These are phyloP conservation scores for Calameuta pallipes DNA, from an alignment of 2,888 invertebrate genomes.

Conservation along the genomic window DNA sequence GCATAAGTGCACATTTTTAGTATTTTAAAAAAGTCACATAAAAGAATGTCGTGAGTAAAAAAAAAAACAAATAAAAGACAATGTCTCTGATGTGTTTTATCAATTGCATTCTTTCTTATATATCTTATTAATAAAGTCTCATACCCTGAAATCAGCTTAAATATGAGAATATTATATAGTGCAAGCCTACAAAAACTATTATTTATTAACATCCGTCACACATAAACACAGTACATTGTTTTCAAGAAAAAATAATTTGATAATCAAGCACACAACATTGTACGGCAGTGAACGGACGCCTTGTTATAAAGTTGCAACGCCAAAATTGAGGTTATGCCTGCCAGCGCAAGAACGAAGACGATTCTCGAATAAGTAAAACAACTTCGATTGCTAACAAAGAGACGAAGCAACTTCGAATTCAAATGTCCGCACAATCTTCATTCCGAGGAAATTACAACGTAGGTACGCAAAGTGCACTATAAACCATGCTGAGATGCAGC, in stretches of 20 bases:
- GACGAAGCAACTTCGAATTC: background rate
- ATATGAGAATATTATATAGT: background rate
- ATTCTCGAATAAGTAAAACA: background rate
- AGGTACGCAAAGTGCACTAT: background rate
- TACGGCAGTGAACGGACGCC: background rate
- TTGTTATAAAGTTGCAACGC: conserved; percentile 11
- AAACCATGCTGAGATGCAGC: conserved; percentile 21
- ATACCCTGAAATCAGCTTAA: background rate
- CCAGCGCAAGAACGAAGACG: background rate
- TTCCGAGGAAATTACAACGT: background rate
- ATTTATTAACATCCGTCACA: background rate
- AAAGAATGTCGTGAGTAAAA: background rate
- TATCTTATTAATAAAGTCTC: background rate
- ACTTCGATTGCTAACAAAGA: background rate
- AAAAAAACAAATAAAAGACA: background rate
- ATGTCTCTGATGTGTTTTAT: background rate
- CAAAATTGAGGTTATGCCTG: conserved; percentile 22
- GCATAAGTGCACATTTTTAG: background rate
- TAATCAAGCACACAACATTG: background rate
- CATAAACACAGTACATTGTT: background rate
- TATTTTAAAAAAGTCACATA: background rate
- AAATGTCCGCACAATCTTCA: background rate
- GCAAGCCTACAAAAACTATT: background rate
- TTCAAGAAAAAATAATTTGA: background rate
- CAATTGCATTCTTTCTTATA: background rate